Evolutionary conservation across 1,140 invertebrate genomes (phyloP).

Genomic region (Ptiloglossa arizonensis): DNA sequence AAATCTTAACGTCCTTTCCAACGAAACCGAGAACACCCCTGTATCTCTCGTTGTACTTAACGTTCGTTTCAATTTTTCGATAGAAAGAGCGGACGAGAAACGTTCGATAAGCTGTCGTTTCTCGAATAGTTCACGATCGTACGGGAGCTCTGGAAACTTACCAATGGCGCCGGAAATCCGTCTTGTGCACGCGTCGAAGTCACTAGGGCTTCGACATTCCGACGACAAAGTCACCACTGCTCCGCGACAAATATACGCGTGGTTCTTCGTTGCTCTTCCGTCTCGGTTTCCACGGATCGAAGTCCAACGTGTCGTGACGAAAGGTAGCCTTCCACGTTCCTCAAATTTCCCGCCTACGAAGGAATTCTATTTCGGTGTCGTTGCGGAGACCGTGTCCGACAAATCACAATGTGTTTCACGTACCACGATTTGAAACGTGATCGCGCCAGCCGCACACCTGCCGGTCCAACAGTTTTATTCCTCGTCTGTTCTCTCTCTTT

Average conservation of each 20-base stretch:
- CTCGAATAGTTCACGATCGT: neutral
- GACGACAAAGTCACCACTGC: slow-evolving; percentile 25
- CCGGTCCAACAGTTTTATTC: neutral
- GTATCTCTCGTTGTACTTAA: too few species aligned
- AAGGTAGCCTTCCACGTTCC: neutral
- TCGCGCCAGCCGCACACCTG: neutral
- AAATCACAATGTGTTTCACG: slow-evolving; percentile 6
- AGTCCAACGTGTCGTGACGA: neutral
- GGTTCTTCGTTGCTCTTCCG: neutral
- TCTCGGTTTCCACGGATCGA: neutral
- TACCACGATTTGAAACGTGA: neutral
- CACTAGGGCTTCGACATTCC: slow-evolving; percentile 18
- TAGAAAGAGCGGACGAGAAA: too few species aligned
- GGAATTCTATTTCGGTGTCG: neutral
- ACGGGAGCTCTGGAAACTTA: slow-evolving; percentile 32
- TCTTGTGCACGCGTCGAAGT: slow-evolving; percentile 50
- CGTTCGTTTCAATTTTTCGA: too few species aligned
- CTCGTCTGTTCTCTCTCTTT: neutral
- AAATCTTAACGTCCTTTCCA: too few species aligned
- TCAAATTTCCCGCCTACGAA: neutral
- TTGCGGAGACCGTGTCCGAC: neutral
- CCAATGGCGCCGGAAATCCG: slow-evolving; percentile 28
- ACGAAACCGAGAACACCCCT: too few species aligned
- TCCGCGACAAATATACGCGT: neutral
- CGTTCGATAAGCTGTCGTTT: too few species aligned